Percentiles rank a stretch among this genome's conserved stretches.
phyloP scores from a whole-genome alignment of 2,888 invertebrate species.

The Sepiola atlantica region DNA sequence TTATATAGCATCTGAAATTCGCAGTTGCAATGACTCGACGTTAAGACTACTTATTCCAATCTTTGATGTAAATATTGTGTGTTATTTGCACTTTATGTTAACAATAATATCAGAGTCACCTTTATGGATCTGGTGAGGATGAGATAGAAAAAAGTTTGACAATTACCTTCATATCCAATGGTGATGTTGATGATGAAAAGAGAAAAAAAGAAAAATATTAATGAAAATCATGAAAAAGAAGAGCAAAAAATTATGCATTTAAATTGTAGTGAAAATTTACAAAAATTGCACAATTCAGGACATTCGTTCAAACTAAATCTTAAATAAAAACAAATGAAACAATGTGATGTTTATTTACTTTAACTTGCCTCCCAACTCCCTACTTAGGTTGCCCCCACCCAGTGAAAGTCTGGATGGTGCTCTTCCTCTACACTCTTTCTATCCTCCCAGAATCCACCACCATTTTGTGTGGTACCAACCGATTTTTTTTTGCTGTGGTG shows the following conservation, averaged over 20 bases:
- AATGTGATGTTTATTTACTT: too few species aligned
- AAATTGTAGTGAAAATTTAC: not conserved
- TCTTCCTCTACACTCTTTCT: too few species aligned
- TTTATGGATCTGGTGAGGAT: not conserved
- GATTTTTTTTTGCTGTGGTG: too few species aligned
- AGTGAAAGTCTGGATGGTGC: too few species aligned
- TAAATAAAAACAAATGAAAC: too few species aligned
- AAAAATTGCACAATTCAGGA: too few species aligned
- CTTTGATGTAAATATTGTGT: not conserved
- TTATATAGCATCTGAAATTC: not conserved
- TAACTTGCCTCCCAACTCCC: too few species aligned
- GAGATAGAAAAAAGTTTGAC: not conserved
- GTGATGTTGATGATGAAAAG: not conserved
- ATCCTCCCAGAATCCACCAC: too few species aligned
- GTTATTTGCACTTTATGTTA: not conserved
- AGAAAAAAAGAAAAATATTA: not conserved
- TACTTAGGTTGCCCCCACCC: too few species aligned
- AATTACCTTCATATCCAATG: not conserved
- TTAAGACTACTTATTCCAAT: too few species aligned
- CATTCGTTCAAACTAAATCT: too few species aligned
- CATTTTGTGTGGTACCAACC: too few species aligned
- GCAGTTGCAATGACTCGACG: not conserved
- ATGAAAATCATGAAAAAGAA: not conserved
- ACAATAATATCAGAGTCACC: not conserved
- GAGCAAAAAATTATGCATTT: not conserved